Base-by-base conservation (phyloP, 2,797 vertebrate genomes). In the Acipenser ruthenus region DNA sequence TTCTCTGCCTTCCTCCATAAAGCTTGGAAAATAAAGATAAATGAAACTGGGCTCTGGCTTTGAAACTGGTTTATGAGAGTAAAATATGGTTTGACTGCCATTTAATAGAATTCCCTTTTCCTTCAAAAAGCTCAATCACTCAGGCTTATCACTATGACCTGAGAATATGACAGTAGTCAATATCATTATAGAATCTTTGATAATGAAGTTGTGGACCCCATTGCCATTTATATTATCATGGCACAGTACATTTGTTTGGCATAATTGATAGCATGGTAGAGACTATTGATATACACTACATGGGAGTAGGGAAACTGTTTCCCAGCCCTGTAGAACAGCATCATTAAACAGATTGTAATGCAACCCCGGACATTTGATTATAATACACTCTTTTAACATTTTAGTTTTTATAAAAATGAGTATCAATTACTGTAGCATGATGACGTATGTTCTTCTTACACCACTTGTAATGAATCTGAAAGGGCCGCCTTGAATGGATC, bases 1-100 rank as follows among this genome's bases (percentile, higher is more conserved):
- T 85, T 84, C 79, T 77, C 83, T 86, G 84, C 82, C 69, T 82
- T 74, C 84, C 80, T 82, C 84, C 79, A 80, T 80, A 82, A 88
- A 86, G 83, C 86, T 86, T 70, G 80, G 82, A 89, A 87, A 89
- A 90, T 88, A 87, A 91, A 93, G 90, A 93, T 82, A 87, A 86
- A 86, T 88, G 82, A 88, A 91, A 91, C 80, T 80, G 73, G 70
- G 67, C 75, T 83, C 77, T 71, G 69, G 74, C 60, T 72, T 79
- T 83, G 74, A 67, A 77, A 69, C 67, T 77, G 75, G 71, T 80
- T 86, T 80, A 80, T 68, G 79, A 79, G 70, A 69, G 70, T 78
- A 75, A 83, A 80, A 83, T 79, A 83, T 55, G 65, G 77, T 74
- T 68, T 62, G 7, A 59, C n/a, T 13, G 51, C 72, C 67, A 80